phyloP scores from a whole-genome alignment of 1,140 invertebrate genomes.

The Coelopa frigida region DNA sequence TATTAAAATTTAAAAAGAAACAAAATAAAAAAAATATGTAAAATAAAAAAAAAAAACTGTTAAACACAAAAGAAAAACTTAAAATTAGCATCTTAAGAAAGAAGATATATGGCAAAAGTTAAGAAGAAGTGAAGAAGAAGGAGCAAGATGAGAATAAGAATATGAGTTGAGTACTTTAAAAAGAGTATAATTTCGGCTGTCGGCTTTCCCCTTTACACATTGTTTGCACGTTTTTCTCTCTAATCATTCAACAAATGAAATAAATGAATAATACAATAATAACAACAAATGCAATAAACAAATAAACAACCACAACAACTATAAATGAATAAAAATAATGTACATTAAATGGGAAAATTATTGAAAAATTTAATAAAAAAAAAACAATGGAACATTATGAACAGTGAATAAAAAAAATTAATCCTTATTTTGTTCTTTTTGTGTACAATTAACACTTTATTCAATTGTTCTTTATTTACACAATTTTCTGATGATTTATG shows the following conservation, averaged over 20 bases:
- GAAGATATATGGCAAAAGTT: background rate
- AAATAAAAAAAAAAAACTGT: conserved; percentile 1
- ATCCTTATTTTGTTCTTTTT: conserved; percentile 1
- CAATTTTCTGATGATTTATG: conserved; percentile 2
- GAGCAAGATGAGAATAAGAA: too few species aligned
- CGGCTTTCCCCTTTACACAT: conserved; percentile 81
- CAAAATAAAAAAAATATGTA: background rate
- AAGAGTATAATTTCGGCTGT: conserved; percentile 49
- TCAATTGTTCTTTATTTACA: background rate
- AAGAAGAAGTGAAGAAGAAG: background rate
- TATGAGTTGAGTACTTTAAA: conserved; percentile 1
- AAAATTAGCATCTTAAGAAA: too few species aligned
- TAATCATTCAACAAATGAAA: conserved; percentile 13
- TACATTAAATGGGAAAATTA: conserved; percentile 3
- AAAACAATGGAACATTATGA: background rate
- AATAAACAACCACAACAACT: background rate
- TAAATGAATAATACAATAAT: conserved; percentile 1
- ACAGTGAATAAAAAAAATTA: background rate
- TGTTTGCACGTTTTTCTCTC: conserved; percentile 66
- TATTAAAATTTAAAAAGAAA: conserved; percentile 3
- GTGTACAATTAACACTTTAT: conserved; percentile 1
- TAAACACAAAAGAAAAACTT: too few species aligned
- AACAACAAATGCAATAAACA: background rate
- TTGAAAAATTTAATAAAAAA: conserved; percentile 1
- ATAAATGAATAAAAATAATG: background rate